Percentiles rank a stretch among this genome's conserved stretches.
Evolutionary conservation across 1,140 invertebrate species (phyloP).

Genomic region (Coelopa frigida): DNA sequence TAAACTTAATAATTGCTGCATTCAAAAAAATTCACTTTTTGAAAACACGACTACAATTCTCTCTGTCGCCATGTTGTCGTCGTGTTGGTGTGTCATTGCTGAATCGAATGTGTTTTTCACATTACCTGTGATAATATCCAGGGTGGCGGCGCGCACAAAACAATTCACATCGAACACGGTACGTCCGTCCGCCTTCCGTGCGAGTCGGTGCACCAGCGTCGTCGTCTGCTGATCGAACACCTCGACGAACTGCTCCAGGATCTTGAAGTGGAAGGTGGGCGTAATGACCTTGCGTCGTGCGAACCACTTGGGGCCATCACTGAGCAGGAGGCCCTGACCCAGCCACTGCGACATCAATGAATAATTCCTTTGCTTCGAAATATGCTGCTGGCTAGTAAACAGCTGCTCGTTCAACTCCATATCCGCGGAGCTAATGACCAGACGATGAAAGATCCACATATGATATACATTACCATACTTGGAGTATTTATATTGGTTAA

Average conservation of each 20-base stretch:
- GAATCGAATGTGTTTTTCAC: background rate
- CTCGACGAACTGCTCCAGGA: conserved; percentile 67
- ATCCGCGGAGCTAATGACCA: no score
- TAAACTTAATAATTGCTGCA: no score
- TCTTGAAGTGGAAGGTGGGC: conserved; percentile 78
- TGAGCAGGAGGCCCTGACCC: conserved; percentile 33
- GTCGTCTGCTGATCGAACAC: conserved; percentile 60
- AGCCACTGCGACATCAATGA: conserved; percentile 21
- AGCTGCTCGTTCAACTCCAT: conserved; percentile 8
- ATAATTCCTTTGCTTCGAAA: conserved; percentile 7
- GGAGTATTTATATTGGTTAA: no score
- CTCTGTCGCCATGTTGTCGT: no score
- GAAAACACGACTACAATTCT: no score
- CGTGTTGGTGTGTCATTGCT: no score
- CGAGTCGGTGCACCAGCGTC: conserved; percentile 46
- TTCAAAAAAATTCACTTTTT: no score
- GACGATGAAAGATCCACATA: no score
- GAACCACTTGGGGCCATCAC: conserved; percentile 61
- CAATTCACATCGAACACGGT: conserved; percentile 24
- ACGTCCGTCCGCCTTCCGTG: conserved; percentile 25
- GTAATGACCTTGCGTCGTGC: conserved; percentile 67
- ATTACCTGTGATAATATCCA: conserved; percentile 32
- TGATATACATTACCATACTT: no score
- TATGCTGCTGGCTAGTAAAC: conserved; percentile 6
- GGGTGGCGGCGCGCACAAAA: conserved; percentile 23